Percentiles rank a stretch among this genome's conserved stretches.
phyloP scores from a whole-genome alignment of 2,888 invertebrate genomes.

The Melanostoma mellinum region DNA sequence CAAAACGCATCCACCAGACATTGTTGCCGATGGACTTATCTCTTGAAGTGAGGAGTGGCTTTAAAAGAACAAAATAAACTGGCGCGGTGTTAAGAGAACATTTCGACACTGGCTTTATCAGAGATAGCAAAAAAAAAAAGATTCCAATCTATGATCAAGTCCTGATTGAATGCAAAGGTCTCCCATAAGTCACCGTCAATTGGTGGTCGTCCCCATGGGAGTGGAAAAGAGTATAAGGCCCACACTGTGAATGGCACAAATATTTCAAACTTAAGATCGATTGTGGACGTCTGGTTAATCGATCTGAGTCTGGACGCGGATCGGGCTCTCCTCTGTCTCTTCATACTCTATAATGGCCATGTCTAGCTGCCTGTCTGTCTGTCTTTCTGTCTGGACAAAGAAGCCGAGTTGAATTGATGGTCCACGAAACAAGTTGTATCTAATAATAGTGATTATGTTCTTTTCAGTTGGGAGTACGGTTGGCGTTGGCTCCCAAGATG shows the following conservation, averaged over 20 bases:
- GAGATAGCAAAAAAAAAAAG: slow-evolving; percentile 9
- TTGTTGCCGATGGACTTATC: slow-evolving; percentile 8
- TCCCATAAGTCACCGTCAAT: slow-evolving; percentile 30
- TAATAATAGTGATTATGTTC: slow-evolving; percentile 59
- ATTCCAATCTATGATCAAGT: slow-evolving; percentile 17
- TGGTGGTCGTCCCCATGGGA: neutral
- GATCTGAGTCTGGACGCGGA: slow-evolving; percentile 5
- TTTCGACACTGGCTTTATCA: neutral
- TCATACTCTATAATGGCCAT: slow-evolving; percentile 17
- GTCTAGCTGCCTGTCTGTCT: slow-evolving; percentile 42
- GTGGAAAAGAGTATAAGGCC: slow-evolving; percentile 2
- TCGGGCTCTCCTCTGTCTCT: neutral
- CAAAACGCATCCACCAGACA: slow-evolving; percentile 14
- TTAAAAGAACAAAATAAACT: slow-evolving; percentile 5
- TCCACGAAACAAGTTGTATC: slow-evolving; percentile 62
- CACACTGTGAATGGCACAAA: slow-evolving; percentile 10
- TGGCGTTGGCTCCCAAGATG: slow-evolving; percentile 48
- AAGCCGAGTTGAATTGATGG: slow-evolving; percentile 52
- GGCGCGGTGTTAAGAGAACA: neutral
- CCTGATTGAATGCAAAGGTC: slow-evolving; percentile 38
- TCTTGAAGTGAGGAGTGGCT: neutral
- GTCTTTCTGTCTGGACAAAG: slow-evolving; percentile 23
- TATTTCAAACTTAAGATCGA: slow-evolving; percentile 43
- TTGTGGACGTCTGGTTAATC: slow-evolving; percentile 35
- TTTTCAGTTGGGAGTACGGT: slow-evolving; percentile 26